Conservation (phyloP, 2,888 invertebrate species). For the Melinaea menophilus region DNA sequence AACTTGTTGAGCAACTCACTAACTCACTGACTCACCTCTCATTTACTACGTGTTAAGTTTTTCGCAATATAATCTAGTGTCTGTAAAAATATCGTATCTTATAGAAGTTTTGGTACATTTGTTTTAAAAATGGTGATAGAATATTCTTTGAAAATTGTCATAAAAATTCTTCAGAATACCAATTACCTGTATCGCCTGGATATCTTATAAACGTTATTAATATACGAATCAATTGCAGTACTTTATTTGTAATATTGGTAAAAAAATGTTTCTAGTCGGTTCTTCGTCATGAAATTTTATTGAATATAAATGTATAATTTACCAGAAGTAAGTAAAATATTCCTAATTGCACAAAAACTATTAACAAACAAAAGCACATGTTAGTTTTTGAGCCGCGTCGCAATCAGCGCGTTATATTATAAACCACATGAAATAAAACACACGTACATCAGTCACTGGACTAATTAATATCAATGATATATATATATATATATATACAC, state of each 20-base stretch:
- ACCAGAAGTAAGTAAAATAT: not conserved
- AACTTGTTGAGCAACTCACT: slow-evolving; percentile 38
- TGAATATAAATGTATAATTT: too few relatives aligned
- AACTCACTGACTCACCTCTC: slow-evolving; percentile 39
- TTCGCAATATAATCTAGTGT: not conserved
- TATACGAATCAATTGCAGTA: too few relatives aligned
- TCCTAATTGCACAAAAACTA: not conserved
- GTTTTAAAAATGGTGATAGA: not conserved
- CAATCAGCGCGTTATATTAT: slow-evolving; percentile 7
- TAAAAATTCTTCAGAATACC: not conserved
- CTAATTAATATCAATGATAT: slow-evolving; percentile 20
- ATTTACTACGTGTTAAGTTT: slow-evolving; percentile 38
- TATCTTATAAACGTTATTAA: too few relatives aligned
- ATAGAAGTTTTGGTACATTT: not conserved
- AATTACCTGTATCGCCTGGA: too few relatives aligned
- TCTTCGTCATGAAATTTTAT: too few relatives aligned
- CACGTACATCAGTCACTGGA: slow-evolving; percentile 20
- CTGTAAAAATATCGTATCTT: not conserved
- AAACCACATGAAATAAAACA: slow-evolving; percentile 14
- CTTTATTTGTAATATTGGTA: too few relatives aligned
- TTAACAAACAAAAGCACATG: not conserved
- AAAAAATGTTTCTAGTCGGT: too few relatives aligned
- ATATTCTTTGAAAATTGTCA: not conserved
- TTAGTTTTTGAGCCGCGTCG: not conserved
- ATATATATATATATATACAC: slow-evolving; percentile 6